Base-by-base conservation (phyloP, 1,140 invertebrate species). In the Anastatus disparis region DNA sequence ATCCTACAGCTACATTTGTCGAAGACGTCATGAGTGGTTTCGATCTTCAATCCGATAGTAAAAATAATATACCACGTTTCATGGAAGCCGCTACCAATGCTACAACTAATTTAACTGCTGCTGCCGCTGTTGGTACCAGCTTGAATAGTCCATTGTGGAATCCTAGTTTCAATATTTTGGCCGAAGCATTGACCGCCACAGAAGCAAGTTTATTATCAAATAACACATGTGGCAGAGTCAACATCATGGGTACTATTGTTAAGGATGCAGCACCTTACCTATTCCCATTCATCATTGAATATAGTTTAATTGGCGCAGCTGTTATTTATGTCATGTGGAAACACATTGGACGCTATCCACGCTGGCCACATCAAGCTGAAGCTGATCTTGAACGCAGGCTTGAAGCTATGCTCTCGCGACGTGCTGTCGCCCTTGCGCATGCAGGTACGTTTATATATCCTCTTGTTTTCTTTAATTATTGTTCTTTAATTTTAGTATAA, bases 301-400 rank as follows among this genome's bases (percentile, higher is more conserved):
- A 98, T 84, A 97, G 95, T 70, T 86, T 99, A 50, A 98, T 99
- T 80, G 96, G 95, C 20, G 97, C 97, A 24, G 96, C 97, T 56
- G 95, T 99, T 24, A 93, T 99, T 77, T 99, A 97, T 83, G 95
- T 98, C 48, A 98, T 99, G 92, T 99, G 96, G 96, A 94, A 94
- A 79, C 95, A 96, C 84, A 97, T 97, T 83, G 94, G 95, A 40
- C 90, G 93, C 75, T 92, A 94, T 84, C 92, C 93, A 2, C 84
- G 84, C 44, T 86, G 84, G 84, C 83, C 85, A 0, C 92, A 92
- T 77, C 89, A 92, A 76, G 92, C 91, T 73, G 93, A 95, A 78
- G 93, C 94, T 84, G 93, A 95, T 85, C 87, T 95, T 75, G 93
- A 95, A 86, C 93, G 93, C 79, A 89, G 93, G 79, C 85, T 95